Evolutionary conservation across 2,113 vertebrate species (phyloP), one percentile per base, ranked within the genome.

Genomic region (Oplegnathus fasciatus): DNA sequence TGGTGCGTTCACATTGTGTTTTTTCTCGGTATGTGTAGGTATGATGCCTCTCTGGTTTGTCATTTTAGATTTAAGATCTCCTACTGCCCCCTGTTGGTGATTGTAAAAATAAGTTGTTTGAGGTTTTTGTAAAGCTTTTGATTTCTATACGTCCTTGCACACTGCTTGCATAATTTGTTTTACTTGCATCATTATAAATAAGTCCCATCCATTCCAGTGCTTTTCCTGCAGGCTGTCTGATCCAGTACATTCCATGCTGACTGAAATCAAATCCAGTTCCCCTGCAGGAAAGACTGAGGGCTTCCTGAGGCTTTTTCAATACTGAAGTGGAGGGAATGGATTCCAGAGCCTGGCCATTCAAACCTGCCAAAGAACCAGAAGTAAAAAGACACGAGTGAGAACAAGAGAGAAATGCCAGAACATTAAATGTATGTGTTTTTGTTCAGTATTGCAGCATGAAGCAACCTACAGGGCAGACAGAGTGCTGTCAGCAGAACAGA

Each of bases 271-370:
- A 86, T 46, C 83, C 85, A 74, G 71, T 6, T 60, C 67, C 71
- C 54, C 11, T 90, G 73, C 91, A 94, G 52, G 89, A 93, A 0
- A 94, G 77, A 79, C 75, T 92, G 30, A 91, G 44, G 7, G 78
- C 24, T 65, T 91, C 90, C 60, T 75, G 75, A 42, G 82, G 82
- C 17, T 58, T 83, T 86, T 85, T 89, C 30, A 67, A 9, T 28
- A 86, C 71, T 80, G 84, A 11, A 67, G 57, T 82, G 40, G 77
- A 83, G 26, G 83, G 79, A 62, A 86, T 72, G 4, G 92, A 93
- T 40, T 91, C 87, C 74, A 93, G 1, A 26, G 64, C 32, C 70
- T 88, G 86, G 6, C 90, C 50, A 6, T 68, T 75, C 10, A 84
- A 70, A 91, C 75, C 90, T 93, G 61, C 6, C 17, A 70, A 58